phyloP scores from a whole-genome alignment of 2,113 vertebrate species.

The Anarhynchus alexandrinus region DNA sequence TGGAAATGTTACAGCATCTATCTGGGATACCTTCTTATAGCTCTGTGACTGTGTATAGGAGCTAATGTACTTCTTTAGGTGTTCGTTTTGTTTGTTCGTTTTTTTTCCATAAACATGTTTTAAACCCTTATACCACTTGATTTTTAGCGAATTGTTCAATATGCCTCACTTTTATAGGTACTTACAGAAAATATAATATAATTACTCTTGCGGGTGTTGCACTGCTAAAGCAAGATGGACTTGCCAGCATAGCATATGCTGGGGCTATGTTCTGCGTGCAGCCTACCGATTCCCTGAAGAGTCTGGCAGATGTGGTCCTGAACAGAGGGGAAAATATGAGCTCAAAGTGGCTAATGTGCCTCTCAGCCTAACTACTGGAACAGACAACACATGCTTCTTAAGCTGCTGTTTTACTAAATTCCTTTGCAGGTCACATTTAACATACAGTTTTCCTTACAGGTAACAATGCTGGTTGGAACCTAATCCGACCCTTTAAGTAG shows the following conservation, averaged over 20 bases:
- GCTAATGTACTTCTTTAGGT: not conserved
- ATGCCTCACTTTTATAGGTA: not conserved
- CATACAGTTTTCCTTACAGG: not conserved
- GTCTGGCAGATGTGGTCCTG: conserved; percentile 12
- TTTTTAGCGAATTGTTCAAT: not conserved
- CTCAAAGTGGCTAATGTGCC: not conserved
- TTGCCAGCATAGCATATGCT: not conserved
- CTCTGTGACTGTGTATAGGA: not conserved
- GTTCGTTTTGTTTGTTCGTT: not conserved
- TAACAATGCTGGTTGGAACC: not conserved
- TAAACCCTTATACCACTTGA: not conserved
- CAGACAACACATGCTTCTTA: not conserved
- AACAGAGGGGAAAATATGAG: conserved; percentile 1
- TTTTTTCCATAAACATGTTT: not conserved
- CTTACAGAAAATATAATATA: not conserved
- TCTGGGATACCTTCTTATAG: not conserved
- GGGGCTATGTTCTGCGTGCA: not conserved
- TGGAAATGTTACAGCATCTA: not conserved
- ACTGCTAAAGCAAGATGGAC: not conserved
- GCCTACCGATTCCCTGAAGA: not conserved
- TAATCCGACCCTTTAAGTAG: not conserved
- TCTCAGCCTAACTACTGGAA: not conserved
- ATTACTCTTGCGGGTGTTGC: not conserved
- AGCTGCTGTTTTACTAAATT: not conserved
- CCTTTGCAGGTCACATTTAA: not conserved